A percentile compares a stretch with the other conserved stretches of the same genome.
phyloP scores from a whole-genome alignment of 2,113 vertebrate species.

The Hucho hucho region DNA sequence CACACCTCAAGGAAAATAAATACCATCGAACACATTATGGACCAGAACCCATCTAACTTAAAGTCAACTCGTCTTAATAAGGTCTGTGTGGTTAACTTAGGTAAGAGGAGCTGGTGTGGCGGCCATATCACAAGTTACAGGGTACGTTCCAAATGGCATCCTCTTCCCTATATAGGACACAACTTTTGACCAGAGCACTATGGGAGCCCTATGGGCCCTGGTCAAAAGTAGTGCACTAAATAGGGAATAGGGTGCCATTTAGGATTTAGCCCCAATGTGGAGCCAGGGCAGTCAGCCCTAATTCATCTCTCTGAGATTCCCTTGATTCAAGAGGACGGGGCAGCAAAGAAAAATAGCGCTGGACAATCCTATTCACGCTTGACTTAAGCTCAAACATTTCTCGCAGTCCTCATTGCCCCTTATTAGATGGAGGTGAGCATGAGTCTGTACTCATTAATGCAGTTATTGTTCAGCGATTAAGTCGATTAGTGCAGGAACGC shows the following conservation, averaged over 20 bases:
- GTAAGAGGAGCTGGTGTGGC: slow-evolving; percentile 30
- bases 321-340: slow-evolving; percentile 57
- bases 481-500: slow-evolving; percentile 34
- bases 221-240: too few relatives aligned
- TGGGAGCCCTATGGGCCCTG: too few relatives aligned
- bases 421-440: slow-evolving; percentile 38
- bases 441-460: slow-evolving; percentile 62
- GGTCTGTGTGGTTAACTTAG: slow-evolving; percentile 23
- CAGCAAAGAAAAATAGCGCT: slow-evolving; percentile 68
- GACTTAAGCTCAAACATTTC: slow-evolving; percentile 65
- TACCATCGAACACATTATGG: slow-evolving; percentile 31
- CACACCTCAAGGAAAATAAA: slow-evolving; percentile 24
- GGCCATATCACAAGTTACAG: slow-evolving; percentile 57
- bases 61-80: slow-evolving; percentile 21
- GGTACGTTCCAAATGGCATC: background rate
- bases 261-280: background rate
- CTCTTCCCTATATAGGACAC: too few relatives aligned
- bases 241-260: too few relatives aligned
- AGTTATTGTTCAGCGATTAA: slow-evolving; percentile 68
- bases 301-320: slow-evolving; percentile 45
- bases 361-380: slow-evolving; percentile 68
- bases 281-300: slow-evolving; percentile 34
- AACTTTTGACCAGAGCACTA: too few relatives aligned
- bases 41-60: slow-evolving; percentile 17
- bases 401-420: slow-evolving; percentile 37